A percentile compares a stretch with the other conserved stretches of the same genome.
These are phyloP conservation scores for Gymnothorax javanicus DNA, from an alignment of 2,797 vertebrate species.

Conservation along the genomic window DNA sequence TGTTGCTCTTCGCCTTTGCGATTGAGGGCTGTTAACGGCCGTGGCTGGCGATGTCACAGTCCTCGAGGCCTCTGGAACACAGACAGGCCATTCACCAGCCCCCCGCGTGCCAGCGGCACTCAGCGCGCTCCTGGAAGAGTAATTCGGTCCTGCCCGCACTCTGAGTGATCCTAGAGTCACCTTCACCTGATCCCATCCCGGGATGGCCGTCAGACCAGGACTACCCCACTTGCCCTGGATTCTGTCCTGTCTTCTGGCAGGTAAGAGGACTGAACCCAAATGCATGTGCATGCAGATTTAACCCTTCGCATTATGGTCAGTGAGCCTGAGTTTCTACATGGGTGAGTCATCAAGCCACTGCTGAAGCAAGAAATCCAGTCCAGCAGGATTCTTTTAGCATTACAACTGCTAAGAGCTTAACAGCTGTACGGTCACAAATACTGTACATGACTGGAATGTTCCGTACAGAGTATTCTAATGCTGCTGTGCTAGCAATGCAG, in stretches of 20 bases:
- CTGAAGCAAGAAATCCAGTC: background rate
- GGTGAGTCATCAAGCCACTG: background rate
- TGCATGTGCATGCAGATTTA: background rate
- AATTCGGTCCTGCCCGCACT: conserved; percentile 14
- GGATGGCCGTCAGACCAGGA: conserved; percentile 56
- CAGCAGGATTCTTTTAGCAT: background rate
- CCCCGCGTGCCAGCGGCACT: background rate
- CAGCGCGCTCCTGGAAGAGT: conserved; percentile 15
- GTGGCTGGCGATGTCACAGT: conserved; percentile 57
- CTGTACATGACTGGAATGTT: no score
- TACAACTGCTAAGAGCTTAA: background rate
- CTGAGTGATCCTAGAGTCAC: background rate
- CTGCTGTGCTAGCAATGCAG: no score
- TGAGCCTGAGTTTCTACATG: background rate
- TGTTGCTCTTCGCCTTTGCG: background rate
- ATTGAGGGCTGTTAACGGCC: conserved; percentile 31
- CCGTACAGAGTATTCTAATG: no score
- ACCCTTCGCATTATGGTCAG: background rate
- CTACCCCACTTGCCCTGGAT: conserved; percentile 36
- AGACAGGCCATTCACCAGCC: conserved; percentile 52
- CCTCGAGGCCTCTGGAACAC: conserved; percentile 46
- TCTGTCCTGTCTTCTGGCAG: conserved; percentile 55
- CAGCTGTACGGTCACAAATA: no score
- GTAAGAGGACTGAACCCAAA: conserved; percentile 50
- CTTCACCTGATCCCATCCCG: background rate